Evolutionary conservation across 2,888 invertebrate species (phyloP), one percentile per base, ranked within the genome.

Genomic region (Galerucella nymphaeae): DNA sequence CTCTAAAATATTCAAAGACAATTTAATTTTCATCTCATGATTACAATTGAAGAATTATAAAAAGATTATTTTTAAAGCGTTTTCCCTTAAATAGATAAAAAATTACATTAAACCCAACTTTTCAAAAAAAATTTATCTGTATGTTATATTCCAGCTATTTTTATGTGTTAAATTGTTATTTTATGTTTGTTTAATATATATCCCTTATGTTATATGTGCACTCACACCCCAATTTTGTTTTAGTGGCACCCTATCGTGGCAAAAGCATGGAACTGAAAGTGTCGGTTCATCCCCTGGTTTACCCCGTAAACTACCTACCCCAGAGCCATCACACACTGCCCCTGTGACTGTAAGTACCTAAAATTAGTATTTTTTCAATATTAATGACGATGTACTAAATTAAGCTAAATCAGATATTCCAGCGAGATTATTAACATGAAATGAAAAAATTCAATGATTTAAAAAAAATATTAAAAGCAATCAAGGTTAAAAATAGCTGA

Each of bases 241-340:
- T 83, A 86, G 86, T 76, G 83, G 83, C 69, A 83, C 84, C 74
- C 81, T 82, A 75, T 81, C 84, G 61, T 78, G 78, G 76, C 82
- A 82, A 80, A 82, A 82, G 74, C 81, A 83, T 68, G 85, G 84
- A 73, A 84, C 84, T 48, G 85, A 86, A 74, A 85, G 85, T 76
- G 77, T 84, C 62, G 82, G 83, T 71, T 85, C 86, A 23, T 85
- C 86, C 41, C 86, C 86, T 38, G 85, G 86, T 65, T 80, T 82
- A 42, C 79, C 82, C 65, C 80, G 85, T 64, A 83, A 84, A 77
- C 76, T 80, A 68, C 81, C 82, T 53, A 81, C 80, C 48, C 82
- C 84, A 55, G 86, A 85, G 79, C 83, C 81, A 57, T 83, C 85
- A 23, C 86, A 85, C 70, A 86, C 86, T 38, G 86, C 86, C 75